phyloP scores from a whole-genome alignment of 2,888 invertebrate species.

The Oligia latruncula region DNA sequence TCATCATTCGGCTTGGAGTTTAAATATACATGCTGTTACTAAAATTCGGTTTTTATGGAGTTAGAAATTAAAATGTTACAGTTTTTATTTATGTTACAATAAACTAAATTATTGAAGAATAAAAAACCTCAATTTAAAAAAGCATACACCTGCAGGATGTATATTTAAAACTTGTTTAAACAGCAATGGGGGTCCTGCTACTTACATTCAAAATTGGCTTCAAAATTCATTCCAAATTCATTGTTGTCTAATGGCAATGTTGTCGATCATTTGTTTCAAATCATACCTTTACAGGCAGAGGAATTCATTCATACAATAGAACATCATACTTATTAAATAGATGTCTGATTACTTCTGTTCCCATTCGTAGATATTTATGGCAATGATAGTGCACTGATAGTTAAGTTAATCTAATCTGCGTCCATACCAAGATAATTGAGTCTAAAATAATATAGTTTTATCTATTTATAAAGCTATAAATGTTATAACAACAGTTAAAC shows the following conservation, averaged over 20 bases:
- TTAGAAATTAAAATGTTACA: not conserved
- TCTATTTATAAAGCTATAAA: not conserved
- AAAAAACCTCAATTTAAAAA: not conserved
- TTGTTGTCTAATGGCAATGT: constrained; percentile 20
- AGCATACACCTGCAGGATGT: constrained; percentile 1
- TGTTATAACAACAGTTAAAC: not conserved
- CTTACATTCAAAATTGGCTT: constrained; percentile 47
- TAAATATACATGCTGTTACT: constrained; percentile 47
- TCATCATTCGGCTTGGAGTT: constrained; percentile 52
- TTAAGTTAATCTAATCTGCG: not conserved
- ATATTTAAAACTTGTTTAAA: constrained; percentile 41
- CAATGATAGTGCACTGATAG: not conserved
- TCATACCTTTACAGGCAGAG: constrained; percentile 31
- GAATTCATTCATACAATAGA: constrained; percentile 18
- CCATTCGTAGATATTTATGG: not conserved
- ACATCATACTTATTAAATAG: constrained; percentile 13
- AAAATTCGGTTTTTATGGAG: not conserved
- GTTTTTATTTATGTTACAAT: not conserved
- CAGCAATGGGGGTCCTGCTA: constrained; percentile 25
- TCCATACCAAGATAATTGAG: not conserved
- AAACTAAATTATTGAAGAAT: not conserved
- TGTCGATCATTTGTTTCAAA: constrained; percentile 30
- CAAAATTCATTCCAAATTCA: constrained; percentile 61
- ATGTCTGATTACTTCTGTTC: constrained; percentile 6
- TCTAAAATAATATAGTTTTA: not conserved